Evolutionary conservation across 2,797 vertebrate genomes (phyloP).

Genomic region (Fistularia commersonii): DNA sequence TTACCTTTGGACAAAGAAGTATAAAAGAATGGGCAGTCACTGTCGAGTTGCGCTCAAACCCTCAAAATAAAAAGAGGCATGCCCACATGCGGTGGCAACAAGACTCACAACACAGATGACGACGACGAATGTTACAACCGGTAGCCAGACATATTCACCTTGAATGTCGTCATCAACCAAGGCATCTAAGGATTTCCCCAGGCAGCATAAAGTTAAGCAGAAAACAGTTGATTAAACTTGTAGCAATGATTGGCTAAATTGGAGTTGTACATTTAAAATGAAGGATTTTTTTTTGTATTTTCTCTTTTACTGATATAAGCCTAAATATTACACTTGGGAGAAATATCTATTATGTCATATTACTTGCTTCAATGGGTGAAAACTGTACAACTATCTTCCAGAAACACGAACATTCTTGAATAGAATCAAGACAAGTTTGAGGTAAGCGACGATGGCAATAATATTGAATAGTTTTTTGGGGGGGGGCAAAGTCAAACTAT

Average conservation of each 20-base stretch:
- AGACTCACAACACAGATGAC: slow-evolving; percentile 14
- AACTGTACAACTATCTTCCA: too few species aligned
- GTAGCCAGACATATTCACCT: slow-evolving; percentile 63
- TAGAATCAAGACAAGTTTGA: background rate
- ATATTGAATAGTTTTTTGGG: too few species aligned
- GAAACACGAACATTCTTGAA: background rate
- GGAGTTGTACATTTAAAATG: background rate
- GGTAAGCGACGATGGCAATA: too few species aligned
- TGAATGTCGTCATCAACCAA: slow-evolving; percentile 67
- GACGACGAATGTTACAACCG: slow-evolving; percentile 12
- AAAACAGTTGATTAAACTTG: slow-evolving; percentile 49
- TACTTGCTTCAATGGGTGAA: too few species aligned
- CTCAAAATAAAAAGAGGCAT: background rate
- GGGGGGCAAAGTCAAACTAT: too few species aligned
- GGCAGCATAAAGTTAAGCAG: slow-evolving; percentile 60
- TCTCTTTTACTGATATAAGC: background rate
- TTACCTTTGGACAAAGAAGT: background rate
- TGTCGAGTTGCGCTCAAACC: background rate
- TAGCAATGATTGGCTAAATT: slow-evolving; percentile 21
- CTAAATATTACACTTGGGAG: too few species aligned
- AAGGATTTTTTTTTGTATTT: slow-evolving; percentile 2
- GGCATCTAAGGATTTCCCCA: slow-evolving; percentile 64
- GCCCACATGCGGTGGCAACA: slow-evolving; percentile 23
- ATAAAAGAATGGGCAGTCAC: too few species aligned
- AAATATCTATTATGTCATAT: too few species aligned